A percentile compares a stretch with the other conserved stretches of the same genome.
Conservation (phyloP, 1,140 invertebrate species). For the Drosophila kohkoa region DNA sequence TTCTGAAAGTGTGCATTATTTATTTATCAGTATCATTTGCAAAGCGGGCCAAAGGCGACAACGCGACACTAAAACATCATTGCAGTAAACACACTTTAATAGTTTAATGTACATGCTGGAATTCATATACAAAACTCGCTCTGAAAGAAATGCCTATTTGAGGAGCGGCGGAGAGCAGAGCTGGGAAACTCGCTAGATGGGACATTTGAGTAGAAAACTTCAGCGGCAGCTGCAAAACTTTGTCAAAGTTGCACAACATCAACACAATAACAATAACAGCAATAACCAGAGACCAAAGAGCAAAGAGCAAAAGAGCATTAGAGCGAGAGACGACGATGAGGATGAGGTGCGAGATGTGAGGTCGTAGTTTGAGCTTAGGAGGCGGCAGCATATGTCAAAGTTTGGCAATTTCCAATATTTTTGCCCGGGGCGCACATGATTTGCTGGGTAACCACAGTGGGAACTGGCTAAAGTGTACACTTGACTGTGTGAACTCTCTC, state of each 20-base stretch:
- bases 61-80: constrained; percentile 45
- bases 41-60: constrained; percentile 12
- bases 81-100: constrained; percentile 66
- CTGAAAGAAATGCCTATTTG: constrained; percentile 17
- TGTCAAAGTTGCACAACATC: constrained; percentile 67
- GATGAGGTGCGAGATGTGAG: not conserved
- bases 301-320: not conserved
- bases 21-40: constrained; percentile 52
- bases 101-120: constrained; percentile 59
- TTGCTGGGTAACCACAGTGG: constrained; percentile 53
- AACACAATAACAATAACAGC: constrained; percentile 33
- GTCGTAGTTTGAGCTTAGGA: constrained; percentile 16
- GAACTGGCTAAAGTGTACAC: constrained; percentile 27
- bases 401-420: constrained; percentile 72
- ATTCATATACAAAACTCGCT: constrained; percentile 1
- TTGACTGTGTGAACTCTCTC: constrained; percentile 27
- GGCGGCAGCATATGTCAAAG: constrained; percentile 72
- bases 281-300: not conserved
- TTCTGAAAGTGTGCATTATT: constrained; percentile 51
- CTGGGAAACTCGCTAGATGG: not conserved
- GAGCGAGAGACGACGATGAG: not conserved
- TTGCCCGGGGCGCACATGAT: constrained; percentile 50
- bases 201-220: constrained; percentile 53
- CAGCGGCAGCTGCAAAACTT: constrained; percentile 62
- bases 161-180: constrained; percentile 11